Conservation (phyloP, 1,140 invertebrate genomes). For the Drosophila oshimai region DNA sequence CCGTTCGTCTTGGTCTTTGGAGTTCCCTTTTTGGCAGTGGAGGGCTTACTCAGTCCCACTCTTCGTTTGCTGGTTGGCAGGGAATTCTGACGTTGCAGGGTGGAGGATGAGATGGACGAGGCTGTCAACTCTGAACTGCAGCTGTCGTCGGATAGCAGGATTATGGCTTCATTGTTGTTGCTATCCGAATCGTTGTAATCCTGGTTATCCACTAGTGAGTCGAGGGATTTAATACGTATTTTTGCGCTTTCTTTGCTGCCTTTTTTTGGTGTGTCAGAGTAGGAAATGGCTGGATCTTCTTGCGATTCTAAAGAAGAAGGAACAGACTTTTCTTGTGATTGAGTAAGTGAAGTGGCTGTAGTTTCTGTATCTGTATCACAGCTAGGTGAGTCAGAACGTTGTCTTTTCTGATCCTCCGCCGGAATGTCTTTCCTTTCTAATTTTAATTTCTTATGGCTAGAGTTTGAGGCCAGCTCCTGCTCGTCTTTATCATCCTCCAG, state of each 20-base stretch:
- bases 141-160: slow-evolving; percentile 47
- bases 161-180: slow-evolving; percentile 24
- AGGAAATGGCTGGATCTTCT: neutral
- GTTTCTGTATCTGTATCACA: neutral
- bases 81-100: slow-evolving; percentile 2
- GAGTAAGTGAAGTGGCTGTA: neutral
- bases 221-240: slow-evolving; percentile 9
- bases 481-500: neutral
- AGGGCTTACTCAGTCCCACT: slow-evolving; percentile 62
- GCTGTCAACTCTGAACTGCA: slow-evolving; percentile 17
- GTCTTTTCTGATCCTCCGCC: neutral
- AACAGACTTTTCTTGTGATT: neutral
- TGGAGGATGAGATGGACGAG: neutral
- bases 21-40: slow-evolving; percentile 22
- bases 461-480: neutral
- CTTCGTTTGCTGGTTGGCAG: slow-evolving; percentile 16
- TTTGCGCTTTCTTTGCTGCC: neutral
- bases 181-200: neutral
- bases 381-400: neutral
- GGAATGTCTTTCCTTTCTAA: neutral
- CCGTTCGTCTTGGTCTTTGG: slow-evolving; percentile 16
- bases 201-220: neutral
- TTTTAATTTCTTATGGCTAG: slow-evolving; percentile 16
- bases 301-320: neutral
- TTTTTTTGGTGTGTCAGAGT: neutral